These are phyloP conservation scores for Drosophila biarmipes DNA, from an alignment of 1,140 invertebrate genomes.

Conservation along the genomic window DNA sequence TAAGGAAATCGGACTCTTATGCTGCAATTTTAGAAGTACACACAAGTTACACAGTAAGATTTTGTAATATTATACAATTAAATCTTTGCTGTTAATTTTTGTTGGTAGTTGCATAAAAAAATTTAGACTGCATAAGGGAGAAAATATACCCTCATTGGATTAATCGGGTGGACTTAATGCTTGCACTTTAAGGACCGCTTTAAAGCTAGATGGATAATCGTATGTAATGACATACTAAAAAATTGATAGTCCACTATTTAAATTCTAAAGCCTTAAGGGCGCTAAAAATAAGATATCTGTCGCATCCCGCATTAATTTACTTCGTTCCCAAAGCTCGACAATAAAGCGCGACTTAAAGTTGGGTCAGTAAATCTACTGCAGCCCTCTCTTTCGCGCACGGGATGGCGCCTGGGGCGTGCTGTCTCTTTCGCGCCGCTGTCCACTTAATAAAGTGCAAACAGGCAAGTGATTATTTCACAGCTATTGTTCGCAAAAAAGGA, in stretches of 20 bases:
- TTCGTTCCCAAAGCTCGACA: slow-evolving; percentile 4
- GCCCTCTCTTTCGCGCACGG: not conserved
- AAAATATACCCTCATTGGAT: too few species aligned
- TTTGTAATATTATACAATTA: not conserved
- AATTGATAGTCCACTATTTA: too few species aligned
- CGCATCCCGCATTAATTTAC: slow-evolving; percentile 7
- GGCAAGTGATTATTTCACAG: slow-evolving; percentile 81
- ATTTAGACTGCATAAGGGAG: too few species aligned
- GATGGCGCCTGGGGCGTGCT: slow-evolving; percentile 9
- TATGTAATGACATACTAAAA: too few species aligned
- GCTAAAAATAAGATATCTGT: slow-evolving; percentile 1
- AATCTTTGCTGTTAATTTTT: not conserved
- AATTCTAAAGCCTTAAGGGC: not conserved
- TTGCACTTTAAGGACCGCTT: too few species aligned
- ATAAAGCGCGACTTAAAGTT: slow-evolving; percentile 41
- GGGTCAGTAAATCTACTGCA: slow-evolving; percentile 29
- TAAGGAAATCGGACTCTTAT: too few species aligned
- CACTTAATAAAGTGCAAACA: slow-evolving; percentile 79
- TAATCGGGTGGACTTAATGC: too few species aligned
- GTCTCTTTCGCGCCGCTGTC: slow-evolving; percentile 21
- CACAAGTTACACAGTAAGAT: too few species aligned
- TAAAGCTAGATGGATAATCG: too few species aligned
- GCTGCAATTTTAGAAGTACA: not conserved
- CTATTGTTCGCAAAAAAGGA: slow-evolving; percentile 63
- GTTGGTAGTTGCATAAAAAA: too few species aligned